Base-by-base conservation (phyloP, 2,113 vertebrate genomes). In the Bubo blakistoni region DNA sequence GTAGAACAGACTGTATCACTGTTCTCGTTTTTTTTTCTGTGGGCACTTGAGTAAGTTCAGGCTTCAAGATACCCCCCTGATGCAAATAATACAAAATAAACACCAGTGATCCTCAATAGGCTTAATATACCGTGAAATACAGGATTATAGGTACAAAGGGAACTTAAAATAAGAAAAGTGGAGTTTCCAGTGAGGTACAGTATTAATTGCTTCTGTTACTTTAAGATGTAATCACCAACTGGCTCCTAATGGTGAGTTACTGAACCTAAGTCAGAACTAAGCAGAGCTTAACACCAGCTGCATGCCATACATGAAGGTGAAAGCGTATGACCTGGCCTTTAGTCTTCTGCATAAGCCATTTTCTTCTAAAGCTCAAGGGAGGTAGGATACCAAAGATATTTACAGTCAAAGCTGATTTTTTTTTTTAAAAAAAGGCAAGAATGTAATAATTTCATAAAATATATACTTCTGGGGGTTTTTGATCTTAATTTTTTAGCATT, bases 1-100 rank as follows among this genome's bases (percentile, higher is more conserved):
- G 63, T 65, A 67, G 63, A 25, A 52, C 47, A 91, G 65, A 21
- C 47, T 36, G 2, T 62, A 38, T 81, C 77, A 42, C 57, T 71
- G 2, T 29, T 54, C n/a, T 4, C 8, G 12, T 5, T 18, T n/a
- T 73, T 74, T 63, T 8, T 1, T 2, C 38, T 6, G 4, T 34
- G 24, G 19, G 18, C 36, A n/a, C n/a, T 84, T 4, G 2, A 3
- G 6, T 51, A 80, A 80, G 26, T 58, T 93, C 20, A 83, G 14
- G 13, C 42, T 67, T 69, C 27, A 36, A 15, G 57, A n/a, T 57
- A 13, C 3, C 19, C 13, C 30, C 3, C 1, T 17, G 12, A 7
- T 67, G 24, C 44, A 74, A 74, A 40, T 59, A 72, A 65, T 62
- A 62, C 16, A 42, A 38, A 7, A 17, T 26, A 25, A 67, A 20